phyloP scores from a whole-genome alignment of 92 coral and sea anemone species.

The Scolanthus callimorphus region DNA sequence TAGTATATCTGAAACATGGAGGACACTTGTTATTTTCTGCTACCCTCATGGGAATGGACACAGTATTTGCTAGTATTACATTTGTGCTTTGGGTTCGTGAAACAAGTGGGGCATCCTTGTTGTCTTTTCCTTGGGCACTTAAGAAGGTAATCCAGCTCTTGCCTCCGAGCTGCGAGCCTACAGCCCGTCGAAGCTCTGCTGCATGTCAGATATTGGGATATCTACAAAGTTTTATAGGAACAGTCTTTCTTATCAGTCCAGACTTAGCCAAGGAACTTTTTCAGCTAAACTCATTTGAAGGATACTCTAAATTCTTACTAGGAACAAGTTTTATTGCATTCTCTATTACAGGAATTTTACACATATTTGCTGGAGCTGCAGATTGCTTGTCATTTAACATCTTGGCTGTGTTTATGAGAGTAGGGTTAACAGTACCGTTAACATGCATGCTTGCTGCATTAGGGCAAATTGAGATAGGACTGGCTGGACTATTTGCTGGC shows the following conservation, averaged over 20 bases:
- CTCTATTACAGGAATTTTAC: conserved; percentile 9
- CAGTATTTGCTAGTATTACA: conserved; percentile 1
- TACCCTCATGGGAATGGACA: conserved; percentile 4
- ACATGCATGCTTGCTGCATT: not conserved
- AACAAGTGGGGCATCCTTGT: not conserved
- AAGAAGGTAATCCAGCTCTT: conserved; percentile 8
- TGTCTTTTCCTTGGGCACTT: conserved; percentile 8
- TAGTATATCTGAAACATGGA: not conserved
- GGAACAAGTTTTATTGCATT: not conserved
- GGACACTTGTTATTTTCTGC: not conserved
- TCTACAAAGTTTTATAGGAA: conserved; percentile 2
- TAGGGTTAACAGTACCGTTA: not conserved
- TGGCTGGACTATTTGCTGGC: not conserved
- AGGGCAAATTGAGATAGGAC: not conserved
- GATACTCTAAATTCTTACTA: conserved; percentile 1
- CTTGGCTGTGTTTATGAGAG: conserved; percentile 6
- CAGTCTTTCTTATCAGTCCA: not conserved
- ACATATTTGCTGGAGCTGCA: conserved; percentile 7
- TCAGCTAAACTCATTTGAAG: conserved; percentile 1
- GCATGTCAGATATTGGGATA: conserved; percentile 1
- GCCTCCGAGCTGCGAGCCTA: conserved; percentile 1
- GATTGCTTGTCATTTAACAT: conserved; percentile 2
- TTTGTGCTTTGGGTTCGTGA: conserved; percentile 9
- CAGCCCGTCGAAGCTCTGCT: not conserved
- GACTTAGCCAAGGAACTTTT: conserved; percentile 3